Base-by-base conservation (phyloP, 2,113 vertebrate genomes). In the Dinomys branickii region DNA sequence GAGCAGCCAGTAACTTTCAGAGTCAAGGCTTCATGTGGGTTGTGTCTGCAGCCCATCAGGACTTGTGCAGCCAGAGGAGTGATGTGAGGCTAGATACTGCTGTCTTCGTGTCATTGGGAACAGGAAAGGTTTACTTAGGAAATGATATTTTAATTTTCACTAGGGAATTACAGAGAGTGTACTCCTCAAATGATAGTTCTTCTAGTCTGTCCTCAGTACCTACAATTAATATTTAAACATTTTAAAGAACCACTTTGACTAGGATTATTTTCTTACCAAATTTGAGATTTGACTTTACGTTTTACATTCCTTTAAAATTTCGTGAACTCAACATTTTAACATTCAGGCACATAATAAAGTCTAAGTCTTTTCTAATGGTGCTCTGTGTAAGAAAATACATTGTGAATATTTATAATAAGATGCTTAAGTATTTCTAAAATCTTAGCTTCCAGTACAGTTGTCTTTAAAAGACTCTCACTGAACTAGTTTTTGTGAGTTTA, bases 381-480 rank as follows among this genome's bases (percentile, higher is more conserved):
- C 41, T 88, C 1, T 90, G 7, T 38, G n/a, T 59, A 77, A 63
- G 33, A n/a, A 67, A 88, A 75, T 26, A 28, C 26, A 73, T 85
- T 50, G 80, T 85, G 47, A 85, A 89, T 52, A 26, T 94, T 94
- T 97, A 35, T 61, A 86, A 94, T 92, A 82, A 90, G n/a, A 90
- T 50, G 19, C 54, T 61, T 78, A 69, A 82, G 61, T 83, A 73
- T 77, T 88, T 84, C 13, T 83, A 80, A 95, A 63, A 41, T 26
- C 71, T 61, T 78, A n/a, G 67, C 17, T 82, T 87, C 12, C 58
- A 82, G 85, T 52, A 80, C 19, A 90, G 35, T 47, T 95, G 41
- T 77, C 8, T 52, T 85, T 77, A 69, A 90, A 92, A 85, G 56
- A 87, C 77, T 67, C 56, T 52, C 38, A 67, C 56, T 50, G n/a